Base-by-base conservation (phyloP, 2,113 vertebrate species). In the Oryzias melastigma region DNA sequence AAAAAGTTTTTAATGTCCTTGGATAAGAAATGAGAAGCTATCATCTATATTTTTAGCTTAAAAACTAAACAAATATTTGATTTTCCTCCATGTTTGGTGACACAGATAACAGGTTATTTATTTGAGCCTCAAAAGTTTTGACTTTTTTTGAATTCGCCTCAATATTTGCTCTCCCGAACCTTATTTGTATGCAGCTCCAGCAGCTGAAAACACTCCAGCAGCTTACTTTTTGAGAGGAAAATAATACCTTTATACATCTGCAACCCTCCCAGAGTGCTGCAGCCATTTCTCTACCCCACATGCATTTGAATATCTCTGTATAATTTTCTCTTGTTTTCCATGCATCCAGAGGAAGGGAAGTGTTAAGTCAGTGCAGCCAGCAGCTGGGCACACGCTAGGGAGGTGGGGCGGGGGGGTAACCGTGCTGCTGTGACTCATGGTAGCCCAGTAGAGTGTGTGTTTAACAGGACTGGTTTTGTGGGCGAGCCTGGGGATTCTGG, bases 351-450 rank as follows among this genome's bases (percentile, higher is more conserved):
- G 52, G 19, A 71, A 74, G 15, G 42, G 57, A 42, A 74, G 51
- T 62, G 65, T 72, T 57, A 70, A 63, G 71, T 64, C 69, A 62
- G 27, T 45, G 59, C 59, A 82, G 62, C 52, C 71, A 65, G 73
- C 75, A 68, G 78, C 80, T 83, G 77, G 66, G 54, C 73, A 78
- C 78, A 82, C 46, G 16, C 74, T 42, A 65, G 65, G 70, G 65
- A 78, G 71, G 62, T 65, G 42, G 46, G 48, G 62, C 63, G 42
- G 46, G 48, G 65, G 78, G 77, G 58, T 63, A 81, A 73, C 52
- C 44, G 58, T 29, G 13, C 62, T n/a, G 68, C 67, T 73, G 80
- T 90, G 87, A 90, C 75, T 90, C 86, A 87, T 76, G 77, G 55
- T 59, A 72, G 70, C 67, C 79, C 58, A 62, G 55, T 58, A 78